Evolutionary conservation across 1,140 invertebrate species (phyloP).

Genomic region (Lasioglossum baleicum): DNA sequence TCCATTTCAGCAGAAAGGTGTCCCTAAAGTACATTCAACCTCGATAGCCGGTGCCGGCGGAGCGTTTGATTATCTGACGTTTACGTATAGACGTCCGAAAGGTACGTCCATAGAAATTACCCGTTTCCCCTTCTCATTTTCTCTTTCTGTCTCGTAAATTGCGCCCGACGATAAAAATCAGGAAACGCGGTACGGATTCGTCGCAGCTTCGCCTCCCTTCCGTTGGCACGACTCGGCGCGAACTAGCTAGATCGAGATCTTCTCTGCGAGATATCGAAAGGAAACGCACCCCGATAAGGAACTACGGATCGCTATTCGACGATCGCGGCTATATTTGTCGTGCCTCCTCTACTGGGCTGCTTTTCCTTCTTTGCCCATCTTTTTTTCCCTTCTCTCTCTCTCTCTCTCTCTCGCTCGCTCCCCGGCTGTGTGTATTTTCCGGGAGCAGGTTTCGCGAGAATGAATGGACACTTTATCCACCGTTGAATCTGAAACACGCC

Average conservation of each 20-base stretch:
- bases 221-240: slow-evolving; percentile 23
- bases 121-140: slow-evolving; percentile 49
- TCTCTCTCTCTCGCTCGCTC: neutral
- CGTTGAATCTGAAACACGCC: slow-evolving; percentile 65
- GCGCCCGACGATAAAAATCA: slow-evolving; percentile 62
- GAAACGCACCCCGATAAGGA: slow-evolving; percentile 57
- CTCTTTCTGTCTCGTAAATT: slow-evolving; percentile 55
- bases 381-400: neutral
- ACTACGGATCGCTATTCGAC: slow-evolving; percentile 44
- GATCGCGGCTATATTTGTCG: slow-evolving; percentile 41
- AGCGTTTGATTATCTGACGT: slow-evolving; percentile 27
- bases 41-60: neutral
- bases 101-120: slow-evolving; percentile 51
- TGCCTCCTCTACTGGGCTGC: neutral
- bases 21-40: neutral
- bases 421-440: slow-evolving; percentile 48
- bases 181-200: slow-evolving; percentile 47
- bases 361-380: neutral
- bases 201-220: slow-evolving; percentile 36
- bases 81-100: slow-evolving; percentile 7
- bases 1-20: slow-evolving; percentile 16
- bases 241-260: slow-evolving; percentile 43
- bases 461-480: slow-evolving; percentile 68
- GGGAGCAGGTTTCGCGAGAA: slow-evolving; percentile 55
- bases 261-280: slow-evolving; percentile 54